Evolutionary conservation across 2,888 invertebrate genomes (phyloP).

Genomic region (Drosophila colorata): DNA sequence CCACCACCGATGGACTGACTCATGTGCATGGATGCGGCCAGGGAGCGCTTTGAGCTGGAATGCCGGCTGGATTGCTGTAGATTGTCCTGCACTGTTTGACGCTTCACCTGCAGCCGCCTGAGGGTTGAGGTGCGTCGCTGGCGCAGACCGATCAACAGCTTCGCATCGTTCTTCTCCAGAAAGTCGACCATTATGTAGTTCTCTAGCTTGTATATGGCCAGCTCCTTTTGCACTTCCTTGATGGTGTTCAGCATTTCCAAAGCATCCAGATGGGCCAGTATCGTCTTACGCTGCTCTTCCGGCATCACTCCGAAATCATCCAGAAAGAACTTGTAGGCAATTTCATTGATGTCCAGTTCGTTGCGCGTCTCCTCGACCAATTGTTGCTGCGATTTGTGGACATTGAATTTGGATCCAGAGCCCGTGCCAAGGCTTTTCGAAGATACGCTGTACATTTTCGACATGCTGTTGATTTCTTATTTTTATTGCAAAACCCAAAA

Average conservation of each 20-base stretch:
- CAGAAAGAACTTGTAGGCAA: conserved; percentile 62
- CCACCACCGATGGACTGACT: conserved; percentile 8
- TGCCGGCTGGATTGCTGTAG: conserved; percentile 52
- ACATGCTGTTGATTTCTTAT: neutral
- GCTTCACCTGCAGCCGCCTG: conserved; percentile 43
- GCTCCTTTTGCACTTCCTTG: conserved; percentile 72
- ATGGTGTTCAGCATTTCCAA: conserved; percentile 74
- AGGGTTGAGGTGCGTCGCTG: conserved; percentile 64
- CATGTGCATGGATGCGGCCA: conserved; percentile 51
- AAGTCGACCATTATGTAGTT: conserved; percentile 81
- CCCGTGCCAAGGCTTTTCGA: conserved; percentile 8
- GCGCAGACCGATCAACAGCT: conserved; percentile 78
- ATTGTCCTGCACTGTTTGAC: conserved; percentile 8
- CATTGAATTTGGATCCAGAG: neutral
- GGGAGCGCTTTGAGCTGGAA: conserved; percentile 62
- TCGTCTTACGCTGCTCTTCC: conserved; percentile 49
- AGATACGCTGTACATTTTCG: conserved; percentile 25
- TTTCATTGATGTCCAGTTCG: conserved; percentile 65
- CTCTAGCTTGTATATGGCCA: conserved; percentile 76
- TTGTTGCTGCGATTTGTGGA: conserved; percentile 1
- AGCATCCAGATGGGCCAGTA: conserved; percentile 67
- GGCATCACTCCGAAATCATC: conserved; percentile 51
- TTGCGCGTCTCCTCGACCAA: conserved; percentile 14
- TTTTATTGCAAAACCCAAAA: neutral
- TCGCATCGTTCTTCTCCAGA: conserved; percentile 83